Base-by-base conservation (phyloP, 1,140 invertebrate genomes). In the Philopotamus ludificatus region DNA sequence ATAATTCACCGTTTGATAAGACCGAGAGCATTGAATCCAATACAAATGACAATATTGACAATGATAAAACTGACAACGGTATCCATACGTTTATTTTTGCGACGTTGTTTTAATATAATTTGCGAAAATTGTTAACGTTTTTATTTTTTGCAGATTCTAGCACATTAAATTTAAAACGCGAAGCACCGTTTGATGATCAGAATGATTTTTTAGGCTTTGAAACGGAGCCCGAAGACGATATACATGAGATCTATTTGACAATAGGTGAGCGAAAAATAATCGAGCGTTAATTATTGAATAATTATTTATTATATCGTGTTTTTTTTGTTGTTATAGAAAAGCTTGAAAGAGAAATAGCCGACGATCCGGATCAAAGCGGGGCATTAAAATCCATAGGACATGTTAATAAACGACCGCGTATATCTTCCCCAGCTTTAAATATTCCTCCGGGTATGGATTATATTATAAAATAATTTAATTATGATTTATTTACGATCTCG, bases 311-410 rank as follows among this genome's bases (percentile, higher is more conserved):
- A 60, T 3, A 21, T 20, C 15, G 23, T 20, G 18, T 65, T 57
- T 57, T 15, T 47, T 25, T n/a, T 47, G 15, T 16, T 57, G 26
- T 57, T 60, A 12, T 26, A 70, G 67, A 70, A 18, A 63, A 63
- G 51, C 53, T 70, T 23, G 60, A 65, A 49, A 65, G 63, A 39
- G 67, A 70, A 26, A 62, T 69, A 15, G 26, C 42, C 3, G 63
- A n/a, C n/a, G n/a, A n/a, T n/a, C n/a, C n/a, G n/a, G n/a, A n/a
- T n/a, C n/a, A n/a, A n/a, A n/a, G n/a, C n/a, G n/a, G n/a, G n/a
- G n/a, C n/a, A n/a, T n/a, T n/a, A n/a, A n/a, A n/a, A n/a, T n/a
- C n/a, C n/a, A n/a, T n/a, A n/a, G 42, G 25, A 23, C 42, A 34
- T 20, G 8, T 9, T 3, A 62, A 62, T 23, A 39, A 51, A 8